These are phyloP conservation scores for Apostichopus leukothele DNA, from an alignment of 53 echinoderm and acorn worm genomes.

Conservation along the genomic window DNA sequence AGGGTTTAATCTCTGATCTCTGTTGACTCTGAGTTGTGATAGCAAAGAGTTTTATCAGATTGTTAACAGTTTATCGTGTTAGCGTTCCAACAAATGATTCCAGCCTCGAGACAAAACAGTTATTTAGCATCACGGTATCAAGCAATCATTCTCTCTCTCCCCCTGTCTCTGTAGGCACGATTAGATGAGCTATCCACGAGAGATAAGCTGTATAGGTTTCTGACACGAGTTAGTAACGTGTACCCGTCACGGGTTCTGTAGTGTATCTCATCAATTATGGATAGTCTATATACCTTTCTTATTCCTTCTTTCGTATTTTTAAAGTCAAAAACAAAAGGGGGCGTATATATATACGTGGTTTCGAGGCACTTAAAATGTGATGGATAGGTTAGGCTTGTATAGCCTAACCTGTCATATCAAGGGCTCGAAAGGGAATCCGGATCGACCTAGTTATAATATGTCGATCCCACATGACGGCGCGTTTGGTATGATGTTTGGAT, in stretches of 20 bases:
- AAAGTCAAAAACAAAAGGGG: too few species aligned
- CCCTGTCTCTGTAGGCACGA: too few species aligned
- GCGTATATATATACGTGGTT: neutral
- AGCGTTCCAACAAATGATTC: too few species aligned
- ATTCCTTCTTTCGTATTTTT: too few species aligned
- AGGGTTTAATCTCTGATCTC: neutral
- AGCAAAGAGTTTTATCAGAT: neutral
- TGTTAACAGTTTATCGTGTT: neutral
- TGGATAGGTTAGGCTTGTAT: neutral
- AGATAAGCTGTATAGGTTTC: neutral
- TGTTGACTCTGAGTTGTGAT: neutral
- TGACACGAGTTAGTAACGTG: neutral
- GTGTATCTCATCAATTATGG: neutral
- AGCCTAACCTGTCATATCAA: neutral
- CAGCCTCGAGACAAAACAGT: too few species aligned
- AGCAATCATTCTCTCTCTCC: too few species aligned
- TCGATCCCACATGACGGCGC: neutral
- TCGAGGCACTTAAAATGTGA: neutral
- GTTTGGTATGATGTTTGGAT: neutral
- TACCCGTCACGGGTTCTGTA: neutral
- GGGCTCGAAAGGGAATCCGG: neutral
- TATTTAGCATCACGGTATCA: too few species aligned
- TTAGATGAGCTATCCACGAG: neutral
- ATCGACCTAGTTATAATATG: neutral
- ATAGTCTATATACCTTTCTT: neutral